Evolutionary conservation across 2,797 vertebrate species (phyloP).

Genomic region (Acanthiza pusilla): DNA sequence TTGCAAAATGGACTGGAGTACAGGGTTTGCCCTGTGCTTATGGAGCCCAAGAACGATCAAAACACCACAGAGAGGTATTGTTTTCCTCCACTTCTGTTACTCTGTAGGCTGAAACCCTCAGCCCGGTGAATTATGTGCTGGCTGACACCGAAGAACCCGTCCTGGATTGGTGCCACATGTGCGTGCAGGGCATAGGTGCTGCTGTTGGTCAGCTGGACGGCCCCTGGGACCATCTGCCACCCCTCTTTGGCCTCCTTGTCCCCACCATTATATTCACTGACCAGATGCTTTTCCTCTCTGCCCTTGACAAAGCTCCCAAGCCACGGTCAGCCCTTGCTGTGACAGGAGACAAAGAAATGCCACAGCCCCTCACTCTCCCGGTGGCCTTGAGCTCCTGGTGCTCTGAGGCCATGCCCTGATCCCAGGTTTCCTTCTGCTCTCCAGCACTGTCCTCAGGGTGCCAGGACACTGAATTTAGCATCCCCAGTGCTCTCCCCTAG

Average conservation of each 20-base stretch:
- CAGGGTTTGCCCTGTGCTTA: background rate
- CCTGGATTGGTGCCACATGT: constrained; percentile 9
- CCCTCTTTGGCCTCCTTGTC: background rate
- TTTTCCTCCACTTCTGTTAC: constrained; percentile 21
- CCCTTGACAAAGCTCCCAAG: constrained; percentile 6
- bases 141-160: background rate
- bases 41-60: background rate
- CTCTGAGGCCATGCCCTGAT: background rate
- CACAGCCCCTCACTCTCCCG: background rate
- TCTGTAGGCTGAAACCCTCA: constrained; percentile 8
- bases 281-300: constrained; percentile 38
- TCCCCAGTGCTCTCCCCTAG: background rate
- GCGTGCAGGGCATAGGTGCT: constrained; percentile 34
- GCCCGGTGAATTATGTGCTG: constrained; percentile 35
- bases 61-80: background rate
- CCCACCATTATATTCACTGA: background rate
- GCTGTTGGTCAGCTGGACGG: constrained; percentile 36
- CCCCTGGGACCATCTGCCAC: constrained; percentile 46
- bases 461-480: background rate
- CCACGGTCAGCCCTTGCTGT: background rate
- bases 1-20: background rate
- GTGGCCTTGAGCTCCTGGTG: background rate
- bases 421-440: background rate
- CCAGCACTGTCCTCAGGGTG: background rate
- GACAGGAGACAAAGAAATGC: background rate